Evolutionary conservation across 2,113 vertebrate species (phyloP).

Genomic region (Ciconia maguari): DNA sequence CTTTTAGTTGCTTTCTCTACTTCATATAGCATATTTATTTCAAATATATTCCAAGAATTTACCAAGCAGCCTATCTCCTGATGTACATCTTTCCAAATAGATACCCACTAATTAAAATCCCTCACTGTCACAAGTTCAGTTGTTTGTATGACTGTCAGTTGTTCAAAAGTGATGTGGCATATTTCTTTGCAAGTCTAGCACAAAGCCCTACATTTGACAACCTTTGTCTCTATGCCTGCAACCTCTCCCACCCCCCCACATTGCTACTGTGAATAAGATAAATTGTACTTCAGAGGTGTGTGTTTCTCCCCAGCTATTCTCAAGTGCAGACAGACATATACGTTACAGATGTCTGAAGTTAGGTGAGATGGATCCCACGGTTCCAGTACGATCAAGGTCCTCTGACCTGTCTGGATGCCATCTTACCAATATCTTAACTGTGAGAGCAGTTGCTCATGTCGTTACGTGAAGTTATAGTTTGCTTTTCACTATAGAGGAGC

Average conservation of each 20-base stretch:
- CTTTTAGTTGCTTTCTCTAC: not conserved
- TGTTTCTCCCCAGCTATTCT: not conserved
- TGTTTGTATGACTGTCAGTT: not conserved
- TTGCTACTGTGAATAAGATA: not conserved
- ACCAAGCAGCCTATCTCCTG: not conserved
- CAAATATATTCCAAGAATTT: not conserved
- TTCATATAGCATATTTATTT: not conserved
- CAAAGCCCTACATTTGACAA: not conserved
- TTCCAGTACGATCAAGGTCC: not conserved
- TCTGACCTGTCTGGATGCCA: not conserved
- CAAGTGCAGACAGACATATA: fast-evolving
- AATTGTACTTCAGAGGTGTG: not conserved
- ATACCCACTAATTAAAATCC: not conserved
- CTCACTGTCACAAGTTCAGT: not conserved
- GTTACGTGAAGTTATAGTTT: not conserved
- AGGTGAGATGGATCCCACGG: not conserved
- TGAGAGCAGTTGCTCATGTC: not conserved
- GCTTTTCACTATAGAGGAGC: not conserved
- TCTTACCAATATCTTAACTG: not conserved
- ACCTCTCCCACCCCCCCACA: not conserved
- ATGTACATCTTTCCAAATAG: not conserved
- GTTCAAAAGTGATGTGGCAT: not conserved
- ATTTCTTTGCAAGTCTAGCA: not conserved
- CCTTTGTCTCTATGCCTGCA: not conserved
- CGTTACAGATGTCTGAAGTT: not conserved